A percentile compares a stretch with the other conserved stretches of the same genome.
Conservation (phyloP, 2,888 invertebrate species). For the Plagodis dolabraria region DNA sequence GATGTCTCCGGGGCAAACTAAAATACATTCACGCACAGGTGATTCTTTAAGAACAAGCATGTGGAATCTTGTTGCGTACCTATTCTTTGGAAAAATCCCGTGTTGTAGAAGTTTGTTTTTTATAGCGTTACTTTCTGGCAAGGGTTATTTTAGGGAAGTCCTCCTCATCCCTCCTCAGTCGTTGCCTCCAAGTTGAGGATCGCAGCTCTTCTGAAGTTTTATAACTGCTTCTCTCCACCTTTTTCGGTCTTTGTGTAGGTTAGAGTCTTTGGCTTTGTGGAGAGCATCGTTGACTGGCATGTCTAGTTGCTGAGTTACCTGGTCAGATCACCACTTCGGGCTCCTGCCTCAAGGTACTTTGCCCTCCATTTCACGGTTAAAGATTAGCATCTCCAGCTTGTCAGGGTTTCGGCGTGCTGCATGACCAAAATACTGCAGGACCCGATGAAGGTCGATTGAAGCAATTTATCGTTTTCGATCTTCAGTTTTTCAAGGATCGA, state of each 20-base stretch:
- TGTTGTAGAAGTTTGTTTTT: no score
- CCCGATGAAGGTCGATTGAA: neutral
- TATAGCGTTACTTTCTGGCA: no score
- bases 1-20: conserved; percentile 9
- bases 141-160: no score
- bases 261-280: no score
- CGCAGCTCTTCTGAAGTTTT: no score
- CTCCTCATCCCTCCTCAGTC: no score
- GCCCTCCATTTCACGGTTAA: neutral
- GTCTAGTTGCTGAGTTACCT: neutral
- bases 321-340: neutral
- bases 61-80: neutral
- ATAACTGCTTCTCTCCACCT: no score
- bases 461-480: neutral
- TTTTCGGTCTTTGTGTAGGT: no score
- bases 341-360: neutral
- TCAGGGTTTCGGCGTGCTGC: neutral
- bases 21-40: conserved; percentile 11
- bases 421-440: neutral
- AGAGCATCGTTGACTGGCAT: no score
- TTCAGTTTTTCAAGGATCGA: neutral
- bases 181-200: no score
- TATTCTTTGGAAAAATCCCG: no score
- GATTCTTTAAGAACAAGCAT: neutral
- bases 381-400: neutral